phyloP scores from a whole-genome alignment of 2,113 vertebrate genomes.

The Anoura caudifer region DNA sequence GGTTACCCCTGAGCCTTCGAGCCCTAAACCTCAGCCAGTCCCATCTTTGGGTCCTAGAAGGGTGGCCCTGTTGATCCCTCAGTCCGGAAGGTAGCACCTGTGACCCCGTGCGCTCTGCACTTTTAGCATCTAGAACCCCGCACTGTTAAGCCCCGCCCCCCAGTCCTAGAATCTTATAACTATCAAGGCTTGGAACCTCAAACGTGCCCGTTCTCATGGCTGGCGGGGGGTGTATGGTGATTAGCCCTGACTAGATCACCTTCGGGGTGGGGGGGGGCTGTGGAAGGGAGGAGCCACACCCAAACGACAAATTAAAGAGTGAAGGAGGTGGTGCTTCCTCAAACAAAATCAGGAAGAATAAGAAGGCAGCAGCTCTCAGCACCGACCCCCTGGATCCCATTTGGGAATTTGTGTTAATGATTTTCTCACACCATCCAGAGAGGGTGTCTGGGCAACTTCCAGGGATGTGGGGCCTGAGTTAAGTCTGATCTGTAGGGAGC shows the following conservation, averaged over 20 bases:
- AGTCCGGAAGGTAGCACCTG: not conserved
- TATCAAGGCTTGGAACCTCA: not conserved
- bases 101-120: not conserved
- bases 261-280: not conserved
- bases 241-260: not conserved
- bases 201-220: not conserved
- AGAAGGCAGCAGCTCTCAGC: not conserved
- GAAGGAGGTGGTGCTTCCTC: not conserved
- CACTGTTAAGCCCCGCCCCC: fast-evolving
- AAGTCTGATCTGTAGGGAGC: not conserved
- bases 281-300: not conserved
- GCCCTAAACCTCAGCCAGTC: not conserved
- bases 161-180: not conserved
- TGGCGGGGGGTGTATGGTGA: not conserved
- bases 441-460: not conserved
- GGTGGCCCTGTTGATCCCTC: not conserved
- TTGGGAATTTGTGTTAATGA: not conserved
- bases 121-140: not conserved
- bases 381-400: fast-evolving
- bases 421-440: not conserved
- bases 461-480: not conserved
- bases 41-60: not conserved
- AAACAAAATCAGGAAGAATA: not conserved
- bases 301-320: not conserved
- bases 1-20: not conserved